phyloP scores from a whole-genome alignment of 2,113 vertebrate species.

The Prionailurus viverrinus region DNA sequence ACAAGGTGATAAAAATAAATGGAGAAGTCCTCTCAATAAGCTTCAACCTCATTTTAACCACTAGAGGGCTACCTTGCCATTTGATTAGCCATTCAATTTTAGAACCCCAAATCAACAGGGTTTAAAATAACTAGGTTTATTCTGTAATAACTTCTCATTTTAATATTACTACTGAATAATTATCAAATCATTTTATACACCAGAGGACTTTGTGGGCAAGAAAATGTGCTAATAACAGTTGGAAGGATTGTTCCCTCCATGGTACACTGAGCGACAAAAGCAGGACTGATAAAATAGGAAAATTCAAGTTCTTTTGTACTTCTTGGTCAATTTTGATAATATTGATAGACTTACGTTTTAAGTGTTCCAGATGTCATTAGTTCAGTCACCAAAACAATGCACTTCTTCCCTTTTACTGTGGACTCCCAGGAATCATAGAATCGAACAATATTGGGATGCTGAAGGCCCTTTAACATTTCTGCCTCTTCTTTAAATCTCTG shows the following conservation, averaged over 20 bases:
- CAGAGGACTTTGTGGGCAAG: neutral
- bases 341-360: constrained; percentile 95
- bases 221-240: constrained; percentile 7
- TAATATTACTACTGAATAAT: constrained; percentile 47
- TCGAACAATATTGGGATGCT: constrained; percentile 99
- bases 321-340: constrained; percentile 38
- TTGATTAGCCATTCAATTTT: neutral
- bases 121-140: constrained; percentile 51
- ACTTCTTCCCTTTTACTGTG: constrained; percentile 98
- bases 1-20: constrained; percentile 24
- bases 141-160: constrained; percentile 17
- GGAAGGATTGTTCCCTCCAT: neutral
- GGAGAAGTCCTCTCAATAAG: neutral
- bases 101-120: neutral
- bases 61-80: constrained; percentile 82
- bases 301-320: neutral
- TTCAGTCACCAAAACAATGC: constrained; percentile 98
- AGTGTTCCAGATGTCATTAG: constrained; percentile 99
- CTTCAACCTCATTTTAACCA: neutral
- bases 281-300: neutral
- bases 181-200: constrained; percentile 33
- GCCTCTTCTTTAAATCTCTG: constrained; percentile 99
- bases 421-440: constrained; percentile 99
- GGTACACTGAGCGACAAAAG: neutral
- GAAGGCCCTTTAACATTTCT: constrained; percentile 98